Percentiles rank a stretch among this genome's conserved stretches.
These are phyloP conservation scores for Oreohelix idahoensis DNA, from an alignment of 1,140 invertebrate species.

Conservation along the genomic window DNA sequence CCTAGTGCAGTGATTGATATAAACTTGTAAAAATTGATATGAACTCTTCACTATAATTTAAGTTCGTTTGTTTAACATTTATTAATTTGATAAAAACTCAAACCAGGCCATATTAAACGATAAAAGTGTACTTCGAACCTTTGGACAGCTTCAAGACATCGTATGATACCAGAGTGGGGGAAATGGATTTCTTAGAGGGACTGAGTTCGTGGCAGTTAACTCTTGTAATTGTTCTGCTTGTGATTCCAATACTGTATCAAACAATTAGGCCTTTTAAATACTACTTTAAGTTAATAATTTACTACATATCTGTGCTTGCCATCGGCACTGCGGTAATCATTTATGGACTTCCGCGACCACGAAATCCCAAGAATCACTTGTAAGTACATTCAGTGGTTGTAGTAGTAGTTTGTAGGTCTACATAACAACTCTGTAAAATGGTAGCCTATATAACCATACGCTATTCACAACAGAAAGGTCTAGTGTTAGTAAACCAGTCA, in stretches of 20 bases:
- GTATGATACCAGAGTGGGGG: not conserved
- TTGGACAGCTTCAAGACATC: not conserved
- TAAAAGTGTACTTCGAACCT: not conserved
- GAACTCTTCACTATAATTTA: no score
- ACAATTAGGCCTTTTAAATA: slow-evolving; percentile 55
- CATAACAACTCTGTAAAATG: no score
- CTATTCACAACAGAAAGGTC: no score
- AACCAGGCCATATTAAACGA: not conserved
- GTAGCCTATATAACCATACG: no score
- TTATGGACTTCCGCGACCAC: slow-evolving; percentile 45
- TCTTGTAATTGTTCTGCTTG: slow-evolving; percentile 50
- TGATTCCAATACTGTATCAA: slow-evolving; percentile 57
- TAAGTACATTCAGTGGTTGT: no score
- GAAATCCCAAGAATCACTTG: slow-evolving; percentile 57
- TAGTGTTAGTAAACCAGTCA: no score
- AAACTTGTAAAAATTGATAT: no score
- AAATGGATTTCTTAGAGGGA: slow-evolving; percentile 7
- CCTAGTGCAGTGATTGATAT: no score
- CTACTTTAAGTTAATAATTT: slow-evolving; percentile 58
- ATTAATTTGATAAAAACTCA: not conserved
- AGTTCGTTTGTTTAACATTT: no score
- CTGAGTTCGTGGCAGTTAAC: slow-evolving; percentile 42
- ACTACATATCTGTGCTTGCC: slow-evolving; percentile 46
- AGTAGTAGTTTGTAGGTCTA: no score
- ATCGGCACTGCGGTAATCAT: slow-evolving; percentile 45